Evolutionary conservation across 2,888 invertebrate species (phyloP).

Genomic region (Chrysolina americana): DNA sequence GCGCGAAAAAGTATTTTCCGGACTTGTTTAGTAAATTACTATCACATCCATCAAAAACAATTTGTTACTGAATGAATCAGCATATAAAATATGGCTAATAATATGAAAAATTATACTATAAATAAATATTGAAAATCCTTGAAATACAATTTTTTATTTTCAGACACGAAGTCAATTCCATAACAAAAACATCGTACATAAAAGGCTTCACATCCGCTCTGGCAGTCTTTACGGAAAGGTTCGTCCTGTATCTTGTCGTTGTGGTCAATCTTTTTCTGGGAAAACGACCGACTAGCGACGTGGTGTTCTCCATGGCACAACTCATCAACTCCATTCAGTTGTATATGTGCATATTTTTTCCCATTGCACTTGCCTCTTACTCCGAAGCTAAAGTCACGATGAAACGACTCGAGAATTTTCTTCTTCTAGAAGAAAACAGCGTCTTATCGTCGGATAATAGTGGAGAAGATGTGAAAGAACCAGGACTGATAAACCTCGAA

Average conservation of each 20-base stretch:
- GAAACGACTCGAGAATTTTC: conserved; percentile 56
- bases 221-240: conserved; percentile 86
- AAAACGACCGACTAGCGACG: conserved; percentile 71
- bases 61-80: too few relatives aligned
- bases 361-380: conserved; percentile 55
- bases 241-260: conserved; percentile 86
- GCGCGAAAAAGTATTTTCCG: too few relatives aligned
- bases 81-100: too few relatives aligned
- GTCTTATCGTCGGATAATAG: neutral
- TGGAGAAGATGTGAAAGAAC: neutral
- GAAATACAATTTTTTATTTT: too few relatives aligned
- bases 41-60: too few relatives aligned
- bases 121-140: too few relatives aligned
- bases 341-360: conserved; percentile 60
- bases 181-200: conserved; percentile 78
- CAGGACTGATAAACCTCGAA: conserved; percentile 53
- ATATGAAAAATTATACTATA: too few relatives aligned
- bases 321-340: conserved; percentile 81
- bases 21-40: too few relatives aligned
- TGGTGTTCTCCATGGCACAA: conserved; percentile 84
- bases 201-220: conserved; percentile 77
- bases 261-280: conserved; percentile 82
- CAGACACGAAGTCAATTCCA: conserved; percentile 76
- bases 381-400: conserved; percentile 61
- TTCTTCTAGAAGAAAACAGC: conserved; percentile 55